Evolutionary conservation across 2,888 invertebrate genomes (phyloP).

Genomic region (Phalera bucephala): DNA sequence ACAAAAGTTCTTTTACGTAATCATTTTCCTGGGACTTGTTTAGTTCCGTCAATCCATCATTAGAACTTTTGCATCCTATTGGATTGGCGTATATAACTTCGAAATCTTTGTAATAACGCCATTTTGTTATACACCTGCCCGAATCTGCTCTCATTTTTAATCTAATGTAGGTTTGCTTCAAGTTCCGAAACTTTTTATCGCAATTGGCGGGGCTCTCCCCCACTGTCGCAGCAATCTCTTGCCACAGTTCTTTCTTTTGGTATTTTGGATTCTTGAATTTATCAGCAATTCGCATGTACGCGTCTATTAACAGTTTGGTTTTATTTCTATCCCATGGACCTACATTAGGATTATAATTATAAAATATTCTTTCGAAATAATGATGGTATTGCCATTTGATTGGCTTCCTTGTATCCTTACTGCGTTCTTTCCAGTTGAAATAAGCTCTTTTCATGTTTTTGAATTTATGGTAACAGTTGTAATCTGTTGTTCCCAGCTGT

Average conservation of each 20-base stretch:
- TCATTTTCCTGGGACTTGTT: conserved; percentile 46
- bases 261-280: conserved; percentile 66
- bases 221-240: conserved; percentile 55
- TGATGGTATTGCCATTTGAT: conserved; percentile 69
- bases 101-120: conserved; percentile 70
- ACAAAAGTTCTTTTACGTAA: conserved; percentile 61
- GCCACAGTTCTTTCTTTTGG: conserved; percentile 73
- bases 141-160: conserved; percentile 53
- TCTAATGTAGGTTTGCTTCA: conserved; percentile 70
- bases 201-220: conserved; percentile 57
- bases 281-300: conserved; percentile 60
- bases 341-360: conserved; percentile 54
- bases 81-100: conserved; percentile 52
- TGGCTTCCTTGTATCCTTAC: conserved; percentile 53
- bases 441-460: conserved; percentile 72
- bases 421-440: conserved; percentile 60
- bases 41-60: conserved; percentile 20
- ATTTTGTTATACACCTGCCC: conserved; percentile 56
- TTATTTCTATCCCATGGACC: conserved; percentile 64
- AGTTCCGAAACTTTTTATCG: conserved; percentile 72
- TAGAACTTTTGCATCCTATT: conserved; percentile 5
- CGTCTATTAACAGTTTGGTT: conserved; percentile 55
- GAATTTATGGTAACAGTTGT: conserved; percentile 73
- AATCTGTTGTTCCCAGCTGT: conserved; percentile 60
- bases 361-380: conserved; percentile 71